A percentile compares a stretch with the other conserved stretches of the same genome.
phyloP scores from a whole-genome alignment of 1,140 invertebrate species.

The Leptinotarsa texana region DNA sequence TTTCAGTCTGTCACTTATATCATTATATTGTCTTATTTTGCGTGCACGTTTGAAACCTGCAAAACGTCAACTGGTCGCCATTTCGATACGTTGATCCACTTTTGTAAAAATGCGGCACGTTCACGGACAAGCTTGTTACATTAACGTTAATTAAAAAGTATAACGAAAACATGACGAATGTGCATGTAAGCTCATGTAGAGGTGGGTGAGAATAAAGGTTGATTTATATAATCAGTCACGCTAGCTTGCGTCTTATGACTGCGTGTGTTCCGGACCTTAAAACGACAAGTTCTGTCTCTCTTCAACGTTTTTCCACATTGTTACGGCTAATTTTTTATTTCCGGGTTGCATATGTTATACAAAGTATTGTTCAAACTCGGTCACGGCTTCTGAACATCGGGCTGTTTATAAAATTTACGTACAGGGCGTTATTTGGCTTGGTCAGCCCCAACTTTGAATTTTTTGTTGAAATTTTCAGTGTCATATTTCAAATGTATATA shows the following conservation, averaged over 20 bases:
- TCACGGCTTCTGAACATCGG: not conserved
- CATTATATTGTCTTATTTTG: no score
- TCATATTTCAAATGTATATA: no score
- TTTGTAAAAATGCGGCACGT: not conserved
- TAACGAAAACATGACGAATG: conserved; percentile 30
- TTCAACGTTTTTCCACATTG: conserved; percentile 38
- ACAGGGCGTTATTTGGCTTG: no score
- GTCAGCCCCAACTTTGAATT: no score
- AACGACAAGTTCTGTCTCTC: conserved; percentile 22
- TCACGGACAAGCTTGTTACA: conserved; percentile 26
- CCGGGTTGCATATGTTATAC: conserved; percentile 22
- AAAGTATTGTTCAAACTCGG: conserved; percentile 17
- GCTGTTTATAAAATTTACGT: no score
- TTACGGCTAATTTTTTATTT: conserved; percentile 35
- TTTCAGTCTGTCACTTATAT: no score
- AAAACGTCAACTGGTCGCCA: not conserved
- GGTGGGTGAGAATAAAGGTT: conserved; percentile 39
- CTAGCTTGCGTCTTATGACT: conserved; percentile 30
- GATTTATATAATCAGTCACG: conserved; percentile 41
- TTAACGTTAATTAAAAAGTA: conserved; percentile 33
- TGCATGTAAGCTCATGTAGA: conserved; percentile 33
- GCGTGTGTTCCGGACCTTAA: conserved; percentile 37
- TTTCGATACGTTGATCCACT: conserved; percentile 3
- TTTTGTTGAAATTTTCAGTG: no score
- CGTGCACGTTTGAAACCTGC: not conserved